Evolutionary conservation across 92 coral and sea anemone genomes (phyloP), one percentile per base, ranked within the genome.

Genomic region (Paramuricea clavata): DNA sequence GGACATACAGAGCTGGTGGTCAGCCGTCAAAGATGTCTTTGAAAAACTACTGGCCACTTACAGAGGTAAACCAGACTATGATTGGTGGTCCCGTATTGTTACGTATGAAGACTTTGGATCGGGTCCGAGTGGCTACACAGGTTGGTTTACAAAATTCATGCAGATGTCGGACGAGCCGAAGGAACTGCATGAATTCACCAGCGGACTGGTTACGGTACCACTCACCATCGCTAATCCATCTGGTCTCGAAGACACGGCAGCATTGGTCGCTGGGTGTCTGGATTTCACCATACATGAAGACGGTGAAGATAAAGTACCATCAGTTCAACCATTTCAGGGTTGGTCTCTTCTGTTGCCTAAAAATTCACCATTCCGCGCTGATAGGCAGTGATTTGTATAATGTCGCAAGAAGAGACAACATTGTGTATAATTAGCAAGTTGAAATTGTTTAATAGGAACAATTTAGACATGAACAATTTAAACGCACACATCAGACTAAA

Each of bases 311-410:
- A 47, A 78, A 8, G 81, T 84, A 78, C 80, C 80, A 26, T 89
- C 90, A 47, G 83, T 92, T 4, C 92, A 92, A 61, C 94, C 94
- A 59, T 92, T 89, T 59, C 94, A 92, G 62, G 94, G 92, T 47
- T 92, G 94, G 94, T 54, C 92, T 57, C 92, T 92, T 52, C 19
- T 92, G 49, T 64, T 92, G 59, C 33, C 78, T 17, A 30, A 74
- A 19, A 82, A 92, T 54, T 92, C 94, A 7, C 92, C 94, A n/a
- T 81, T 92, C 59, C 80, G 80, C 36, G 70, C 36, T 1, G 70
- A 64, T 31, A 22, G 36, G 6, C 65, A 57, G 52, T 47, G 52
- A 47, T 47, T 47, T 15, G 52, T 12, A 47, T 17, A 47, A 17
- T 47, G 54, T 42, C 49, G 49, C 49, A 42, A 5, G 49, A 5